A percentile compares a stretch with the other conserved stretches of the same genome.
Conservation (phyloP, 2,113 vertebrate genomes). For the Corynorhinus townsendii region DNA sequence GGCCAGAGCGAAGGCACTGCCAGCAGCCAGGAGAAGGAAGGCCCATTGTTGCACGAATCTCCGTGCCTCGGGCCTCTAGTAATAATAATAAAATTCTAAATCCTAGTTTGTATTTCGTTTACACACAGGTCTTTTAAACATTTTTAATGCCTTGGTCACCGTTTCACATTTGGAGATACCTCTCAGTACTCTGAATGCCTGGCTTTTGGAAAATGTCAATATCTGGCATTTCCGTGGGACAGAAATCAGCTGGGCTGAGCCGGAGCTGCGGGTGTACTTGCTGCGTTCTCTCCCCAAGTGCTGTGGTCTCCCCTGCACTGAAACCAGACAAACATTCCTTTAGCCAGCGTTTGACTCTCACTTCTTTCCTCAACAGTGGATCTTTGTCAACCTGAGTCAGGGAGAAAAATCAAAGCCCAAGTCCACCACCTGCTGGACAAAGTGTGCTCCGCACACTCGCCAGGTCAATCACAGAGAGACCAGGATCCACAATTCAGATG, state of each 20-base stretch:
- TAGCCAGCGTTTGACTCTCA: background rate
- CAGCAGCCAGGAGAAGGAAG: too few species aligned
- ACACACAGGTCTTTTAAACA: background rate
- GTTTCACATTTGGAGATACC: background rate
- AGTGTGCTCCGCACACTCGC: background rate
- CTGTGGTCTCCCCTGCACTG: accelerated
- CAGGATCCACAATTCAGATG: accelerated
- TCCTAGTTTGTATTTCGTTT: background rate
- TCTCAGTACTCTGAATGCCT: background rate
- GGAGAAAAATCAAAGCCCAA: background rate
- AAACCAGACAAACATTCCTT: background rate
- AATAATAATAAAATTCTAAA: background rate
- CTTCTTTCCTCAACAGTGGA: background rate
- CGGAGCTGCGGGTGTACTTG: too few species aligned
- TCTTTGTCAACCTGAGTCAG: accelerated
- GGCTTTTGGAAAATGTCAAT: background rate
- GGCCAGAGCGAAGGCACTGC: too few species aligned
- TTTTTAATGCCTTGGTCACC: background rate
- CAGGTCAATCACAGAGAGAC: accelerated
- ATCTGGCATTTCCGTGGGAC: background rate
- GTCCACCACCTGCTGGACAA: background rate
- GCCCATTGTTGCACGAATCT: too few species aligned
- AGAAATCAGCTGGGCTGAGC: background rate
- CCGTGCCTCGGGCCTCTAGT: too few species aligned
- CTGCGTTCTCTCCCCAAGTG: background rate